Conservation (phyloP, 2,113 vertebrate genomes). For the Xiphophorus maculatus region DNA sequence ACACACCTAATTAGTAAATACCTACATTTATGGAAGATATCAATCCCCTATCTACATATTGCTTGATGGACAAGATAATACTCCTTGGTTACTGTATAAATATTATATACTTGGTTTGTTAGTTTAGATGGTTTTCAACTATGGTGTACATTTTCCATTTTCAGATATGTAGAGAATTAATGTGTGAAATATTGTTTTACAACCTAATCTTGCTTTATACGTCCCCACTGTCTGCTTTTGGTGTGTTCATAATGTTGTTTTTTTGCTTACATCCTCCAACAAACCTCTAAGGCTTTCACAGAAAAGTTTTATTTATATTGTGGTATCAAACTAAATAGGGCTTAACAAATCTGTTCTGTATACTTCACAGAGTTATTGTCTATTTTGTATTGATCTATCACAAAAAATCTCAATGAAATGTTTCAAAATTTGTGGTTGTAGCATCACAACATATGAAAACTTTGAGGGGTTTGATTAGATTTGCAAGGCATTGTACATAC, state of each 20-base stretch:
- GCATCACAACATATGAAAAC: neutral
- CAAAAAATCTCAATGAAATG: too few species aligned
- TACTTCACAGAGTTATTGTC: too few species aligned
- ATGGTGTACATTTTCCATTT: neutral
- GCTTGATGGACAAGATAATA: constrained; percentile 3
- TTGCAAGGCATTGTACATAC: neutral
- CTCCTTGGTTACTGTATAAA: constrained; percentile 12
- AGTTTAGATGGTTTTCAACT: neutral
- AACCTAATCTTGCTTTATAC: too few species aligned
- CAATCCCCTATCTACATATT: neutral
- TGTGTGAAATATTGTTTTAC: neutral
- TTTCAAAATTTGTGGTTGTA: too few species aligned
- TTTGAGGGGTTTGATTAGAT: neutral
- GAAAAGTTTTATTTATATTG: neutral
- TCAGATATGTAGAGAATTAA: neutral
- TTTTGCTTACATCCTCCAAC: neutral
- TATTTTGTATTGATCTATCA: too few species aligned
- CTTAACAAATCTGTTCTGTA: too few species aligned
- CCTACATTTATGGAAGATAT: neutral
- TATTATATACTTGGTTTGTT: neutral
- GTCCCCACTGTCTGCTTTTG: too few species aligned
- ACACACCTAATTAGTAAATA: too few species aligned
- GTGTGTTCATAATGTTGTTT: neutral
- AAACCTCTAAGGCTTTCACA: neutral
- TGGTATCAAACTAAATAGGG: too few species aligned